A percentile compares a stretch with the other conserved stretches of the same genome.
phyloP scores from a whole-genome alignment of 2,797 vertebrate species.

The Bradypodion ventrale region DNA sequence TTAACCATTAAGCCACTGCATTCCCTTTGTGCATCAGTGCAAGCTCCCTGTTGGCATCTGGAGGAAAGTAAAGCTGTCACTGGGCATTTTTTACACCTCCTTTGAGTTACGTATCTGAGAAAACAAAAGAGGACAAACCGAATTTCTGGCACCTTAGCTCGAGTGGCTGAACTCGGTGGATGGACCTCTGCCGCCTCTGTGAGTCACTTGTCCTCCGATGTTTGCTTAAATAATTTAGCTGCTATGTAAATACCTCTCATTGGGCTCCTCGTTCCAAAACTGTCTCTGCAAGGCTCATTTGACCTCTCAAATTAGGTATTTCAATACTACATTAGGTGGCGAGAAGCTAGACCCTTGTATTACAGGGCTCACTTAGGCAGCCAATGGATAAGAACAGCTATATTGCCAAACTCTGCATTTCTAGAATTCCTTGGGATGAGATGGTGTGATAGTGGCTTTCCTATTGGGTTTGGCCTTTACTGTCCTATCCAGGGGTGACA shows the following conservation, averaged over 20 bases:
- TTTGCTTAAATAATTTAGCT: constrained; percentile 37
- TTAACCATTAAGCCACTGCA: too few relatives aligned
- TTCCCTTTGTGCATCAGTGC: too few relatives aligned
- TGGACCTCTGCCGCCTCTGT: not conserved
- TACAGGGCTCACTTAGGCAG: not conserved
- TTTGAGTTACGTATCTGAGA: constrained; percentile 9
- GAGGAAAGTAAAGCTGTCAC: constrained; percentile 25
- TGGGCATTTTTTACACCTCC: constrained; percentile 1
- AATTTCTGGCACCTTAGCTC: constrained; percentile 1
- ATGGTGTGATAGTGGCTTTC: not conserved
- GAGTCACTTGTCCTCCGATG: constrained; percentile 35
- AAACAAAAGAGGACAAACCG: constrained; percentile 10
- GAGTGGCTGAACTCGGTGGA: not conserved
- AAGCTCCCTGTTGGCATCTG: not conserved
- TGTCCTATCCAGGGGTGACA: too few relatives aligned
- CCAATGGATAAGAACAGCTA: too few relatives aligned
- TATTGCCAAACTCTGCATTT: not conserved
- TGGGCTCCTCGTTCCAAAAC: constrained; percentile 1
- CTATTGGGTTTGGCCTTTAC: not conserved
- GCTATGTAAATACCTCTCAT: constrained; percentile 13
- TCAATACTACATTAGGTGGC: not conserved
- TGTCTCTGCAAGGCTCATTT: not conserved
- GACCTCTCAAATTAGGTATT: not conserved
- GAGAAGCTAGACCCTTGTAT: not conserved
- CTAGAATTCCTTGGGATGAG: not conserved